A percentile compares a stretch with the other conserved stretches of the same genome.
These are phyloP conservation scores for Phenganax subtilis DNA, from an alignment of 92 coral and sea anemone genomes.

Conservation along the genomic window DNA sequence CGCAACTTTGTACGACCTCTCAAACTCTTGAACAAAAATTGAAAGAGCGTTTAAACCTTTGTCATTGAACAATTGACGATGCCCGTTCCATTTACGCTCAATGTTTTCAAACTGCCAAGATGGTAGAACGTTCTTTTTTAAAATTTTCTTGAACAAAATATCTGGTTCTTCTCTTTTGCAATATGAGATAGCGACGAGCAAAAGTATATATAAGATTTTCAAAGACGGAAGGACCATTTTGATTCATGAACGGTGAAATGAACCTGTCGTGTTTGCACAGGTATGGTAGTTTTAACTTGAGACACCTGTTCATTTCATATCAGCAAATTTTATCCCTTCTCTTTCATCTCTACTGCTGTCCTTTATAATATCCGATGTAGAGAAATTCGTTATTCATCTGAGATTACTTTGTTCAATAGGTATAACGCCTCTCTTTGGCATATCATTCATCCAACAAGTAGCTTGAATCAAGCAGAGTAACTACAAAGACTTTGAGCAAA, in stretches of 20 bases:
- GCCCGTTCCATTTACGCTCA: slow-evolving; percentile 34
- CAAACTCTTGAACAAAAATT: slow-evolving; percentile 24
- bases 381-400: no score
- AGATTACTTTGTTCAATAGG: no score
- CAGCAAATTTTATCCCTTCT: no score
- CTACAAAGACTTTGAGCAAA: no score
- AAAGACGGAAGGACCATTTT: neutral
- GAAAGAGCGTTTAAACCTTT: slow-evolving; percentile 3
- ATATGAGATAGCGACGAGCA: neutral
- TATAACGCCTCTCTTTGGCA: no score
- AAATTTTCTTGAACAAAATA: neutral
- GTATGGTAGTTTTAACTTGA: neutral
- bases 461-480: no score
- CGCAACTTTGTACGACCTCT: slow-evolving; percentile 11
- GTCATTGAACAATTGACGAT: slow-evolving; percentile 16
- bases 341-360: no score
- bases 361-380: no score
- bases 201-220: neutral
- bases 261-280: slow-evolving; percentile 14
- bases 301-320: neutral
- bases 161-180: neutral
- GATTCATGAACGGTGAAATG: neutral
- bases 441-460: no score
- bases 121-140: slow-evolving; percentile 20
- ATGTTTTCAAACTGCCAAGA: slow-evolving; percentile 37